A percentile compares a stretch with the other conserved stretches of the same genome.
Evolutionary conservation across 2,113 vertebrate genomes (phyloP).

Genomic region (Osmerus eperlanus): DNA sequence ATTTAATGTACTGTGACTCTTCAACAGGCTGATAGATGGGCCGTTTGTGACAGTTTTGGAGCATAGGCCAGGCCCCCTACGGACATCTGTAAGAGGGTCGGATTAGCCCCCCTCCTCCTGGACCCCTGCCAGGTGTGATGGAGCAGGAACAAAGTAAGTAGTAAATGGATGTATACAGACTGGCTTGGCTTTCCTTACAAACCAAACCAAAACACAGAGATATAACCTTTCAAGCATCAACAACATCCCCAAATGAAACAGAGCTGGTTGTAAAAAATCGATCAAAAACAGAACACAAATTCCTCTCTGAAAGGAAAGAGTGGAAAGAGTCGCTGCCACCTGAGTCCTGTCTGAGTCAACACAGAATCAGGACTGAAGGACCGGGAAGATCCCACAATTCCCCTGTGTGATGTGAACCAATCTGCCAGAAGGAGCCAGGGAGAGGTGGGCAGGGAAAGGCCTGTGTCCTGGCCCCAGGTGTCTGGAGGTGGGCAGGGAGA

Average conservation of each 20-base stretch:
- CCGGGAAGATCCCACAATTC: neutral
- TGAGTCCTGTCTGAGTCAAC: no score
- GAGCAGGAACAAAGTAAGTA: conserved; percentile 53
- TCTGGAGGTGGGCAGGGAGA: conserved; percentile 28
- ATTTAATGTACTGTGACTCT: conserved; percentile 16
- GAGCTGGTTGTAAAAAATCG: conserved; percentile 32
- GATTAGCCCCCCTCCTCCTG: conserved; percentile 56
- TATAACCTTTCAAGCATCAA: neutral
- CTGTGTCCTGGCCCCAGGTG: no score
- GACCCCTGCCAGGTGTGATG: conserved; percentile 60
- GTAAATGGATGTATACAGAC: conserved; percentile 28
- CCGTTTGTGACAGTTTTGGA: conserved; percentile 25
- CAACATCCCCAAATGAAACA: conserved; percentile 28
- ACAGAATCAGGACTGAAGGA: no score
- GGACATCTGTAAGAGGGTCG: conserved; percentile 55
- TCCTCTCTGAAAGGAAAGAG: no score
- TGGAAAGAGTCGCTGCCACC: no score
- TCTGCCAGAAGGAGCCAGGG: conserved; percentile 33
- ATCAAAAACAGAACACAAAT: neutral
- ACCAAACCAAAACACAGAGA: conserved; percentile 45
- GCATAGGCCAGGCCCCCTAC: conserved; percentile 38
- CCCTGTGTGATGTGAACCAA: conserved; percentile 16
- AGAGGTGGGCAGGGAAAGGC: neutral
- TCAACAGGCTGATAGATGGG: conserved; percentile 10
- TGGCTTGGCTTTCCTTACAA: conserved; percentile 57